phyloP scores from a whole-genome alignment of 2,888 invertebrate genomes.

The Volucella zonaria region DNA sequence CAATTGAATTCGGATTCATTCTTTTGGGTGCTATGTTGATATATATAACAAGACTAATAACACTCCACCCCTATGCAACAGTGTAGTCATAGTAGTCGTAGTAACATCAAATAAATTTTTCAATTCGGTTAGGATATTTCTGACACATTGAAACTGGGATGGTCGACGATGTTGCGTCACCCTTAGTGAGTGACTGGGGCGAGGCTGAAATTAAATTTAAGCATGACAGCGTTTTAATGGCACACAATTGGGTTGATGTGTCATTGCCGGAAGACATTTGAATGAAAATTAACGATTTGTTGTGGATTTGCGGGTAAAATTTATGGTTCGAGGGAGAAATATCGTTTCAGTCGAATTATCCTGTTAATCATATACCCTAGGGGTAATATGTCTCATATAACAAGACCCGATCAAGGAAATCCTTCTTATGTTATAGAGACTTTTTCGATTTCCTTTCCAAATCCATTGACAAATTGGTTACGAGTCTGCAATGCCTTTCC shows the following conservation, averaged over 20 bases:
- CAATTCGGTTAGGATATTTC: conserved; percentile 55
- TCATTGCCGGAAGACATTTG: conserved; percentile 51
- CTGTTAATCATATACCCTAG: conserved; percentile 6
- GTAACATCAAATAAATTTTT: conserved; percentile 46
- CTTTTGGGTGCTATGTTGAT: conserved; percentile 31
- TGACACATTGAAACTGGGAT: conserved; percentile 9
- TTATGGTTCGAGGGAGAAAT: conserved; percentile 19
- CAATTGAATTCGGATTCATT: conserved; percentile 71
- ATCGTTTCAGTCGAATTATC: conserved; percentile 37
- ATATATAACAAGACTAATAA: conserved; percentile 15
- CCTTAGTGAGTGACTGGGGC: conserved; percentile 19
- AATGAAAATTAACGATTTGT: conserved; percentile 61
- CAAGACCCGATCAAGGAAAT: conserved; percentile 4
- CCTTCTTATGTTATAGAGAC: conserved; percentile 4
- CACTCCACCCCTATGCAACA: conserved; percentile 58
- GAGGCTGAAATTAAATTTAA: conserved; percentile 57
- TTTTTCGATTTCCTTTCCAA: conserved; percentile 30
- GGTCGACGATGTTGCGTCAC: background rate
- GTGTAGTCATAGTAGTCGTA: background rate
- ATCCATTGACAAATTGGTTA: conserved; percentile 33
- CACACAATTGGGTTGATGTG: conserved; percentile 48
- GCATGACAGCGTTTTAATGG: conserved; percentile 58
- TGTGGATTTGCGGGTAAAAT: conserved; percentile 51
- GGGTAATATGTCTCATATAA: conserved; percentile 47
- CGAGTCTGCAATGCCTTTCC: background rate